A percentile compares a stretch with the other conserved stretches of the same genome.
phyloP scores from a whole-genome alignment of 2,888 invertebrate species.

The Ectemnius cavifrons region DNA sequence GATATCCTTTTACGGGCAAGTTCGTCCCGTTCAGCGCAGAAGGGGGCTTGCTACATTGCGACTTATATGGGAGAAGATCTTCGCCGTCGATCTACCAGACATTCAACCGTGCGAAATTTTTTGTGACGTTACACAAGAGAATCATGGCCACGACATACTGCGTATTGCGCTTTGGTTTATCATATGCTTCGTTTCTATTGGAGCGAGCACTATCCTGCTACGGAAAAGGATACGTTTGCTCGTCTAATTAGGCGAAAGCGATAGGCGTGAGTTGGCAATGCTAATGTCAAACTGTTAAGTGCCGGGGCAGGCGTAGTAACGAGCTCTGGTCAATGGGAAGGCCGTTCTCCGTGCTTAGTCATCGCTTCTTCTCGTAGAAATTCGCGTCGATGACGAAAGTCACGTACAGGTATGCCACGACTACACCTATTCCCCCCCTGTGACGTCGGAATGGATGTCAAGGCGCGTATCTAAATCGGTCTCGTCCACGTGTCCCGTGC shows the following conservation, averaged over 20 bases:
- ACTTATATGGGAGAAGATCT: not conserved
- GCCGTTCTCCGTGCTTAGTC: conserved; percentile 27
- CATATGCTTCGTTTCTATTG: not conserved
- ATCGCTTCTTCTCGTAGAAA: conserved; percentile 23
- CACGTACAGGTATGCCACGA: conserved; percentile 9
- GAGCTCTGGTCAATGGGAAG: too few relatives aligned
- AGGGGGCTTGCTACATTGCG: too few relatives aligned
- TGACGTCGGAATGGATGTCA: conserved; percentile 41
- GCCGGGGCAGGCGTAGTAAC: not conserved
- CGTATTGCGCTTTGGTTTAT: too few relatives aligned
- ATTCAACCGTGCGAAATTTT: too few relatives aligned
- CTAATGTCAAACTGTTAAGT: not conserved
- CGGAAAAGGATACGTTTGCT: not conserved
- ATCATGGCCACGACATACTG: too few relatives aligned
- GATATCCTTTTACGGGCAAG: conserved; percentile 15
- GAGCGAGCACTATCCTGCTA: not conserved
- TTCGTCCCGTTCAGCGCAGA: not conserved
- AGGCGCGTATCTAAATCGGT: conserved; percentile 42
- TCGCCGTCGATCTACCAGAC: too few relatives aligned
- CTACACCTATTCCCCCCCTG: not conserved
- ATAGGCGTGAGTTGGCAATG: not conserved
- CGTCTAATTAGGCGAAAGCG: not conserved
- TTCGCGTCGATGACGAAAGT: conserved; percentile 38
- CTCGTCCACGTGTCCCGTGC: not conserved
- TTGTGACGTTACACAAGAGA: too few relatives aligned